A percentile compares a stretch with the other conserved stretches of the same genome.
Conservation (phyloP, 2,113 vertebrate species). For the Nesoenas mayeri region DNA sequence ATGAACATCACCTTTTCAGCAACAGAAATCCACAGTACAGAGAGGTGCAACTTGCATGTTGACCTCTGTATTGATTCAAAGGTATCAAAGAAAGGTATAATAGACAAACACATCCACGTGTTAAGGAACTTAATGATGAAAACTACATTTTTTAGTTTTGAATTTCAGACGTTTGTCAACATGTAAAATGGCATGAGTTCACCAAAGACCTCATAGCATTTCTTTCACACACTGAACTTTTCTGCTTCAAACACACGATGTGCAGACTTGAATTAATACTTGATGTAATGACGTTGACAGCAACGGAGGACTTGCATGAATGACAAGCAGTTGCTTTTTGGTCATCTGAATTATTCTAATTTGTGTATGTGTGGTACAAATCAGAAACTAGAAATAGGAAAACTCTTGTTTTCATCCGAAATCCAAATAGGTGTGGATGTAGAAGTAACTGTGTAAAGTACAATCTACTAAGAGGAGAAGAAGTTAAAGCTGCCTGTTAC, state of each 20-base stretch:
- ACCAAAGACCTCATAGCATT: accelerated
- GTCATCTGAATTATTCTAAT: background rate
- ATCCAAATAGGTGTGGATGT: background rate
- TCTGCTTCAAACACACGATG: background rate
- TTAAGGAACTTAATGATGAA: background rate
- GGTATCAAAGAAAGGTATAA: background rate
- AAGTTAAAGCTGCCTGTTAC: background rate
- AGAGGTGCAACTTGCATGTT: background rate
- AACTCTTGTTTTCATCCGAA: background rate
- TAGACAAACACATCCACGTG: background rate
- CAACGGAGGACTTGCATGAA: background rate
- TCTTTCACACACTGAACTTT: background rate
- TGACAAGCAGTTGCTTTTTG: accelerated
- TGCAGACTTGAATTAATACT: background rate
- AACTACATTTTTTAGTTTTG: background rate
- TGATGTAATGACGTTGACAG: accelerated
- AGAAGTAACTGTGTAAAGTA: background rate
- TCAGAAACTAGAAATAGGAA: background rate
- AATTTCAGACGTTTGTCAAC: background rate
- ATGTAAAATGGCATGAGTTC: background rate
- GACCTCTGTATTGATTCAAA: background rate
- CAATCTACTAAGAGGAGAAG: accelerated
- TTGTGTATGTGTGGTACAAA: background rate
- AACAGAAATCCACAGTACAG: background rate
- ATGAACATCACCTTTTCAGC: background rate